These are phyloP conservation scores for Tinamus major DNA, from an alignment of 2,797 vertebrate species.

Conservation along the genomic window DNA sequence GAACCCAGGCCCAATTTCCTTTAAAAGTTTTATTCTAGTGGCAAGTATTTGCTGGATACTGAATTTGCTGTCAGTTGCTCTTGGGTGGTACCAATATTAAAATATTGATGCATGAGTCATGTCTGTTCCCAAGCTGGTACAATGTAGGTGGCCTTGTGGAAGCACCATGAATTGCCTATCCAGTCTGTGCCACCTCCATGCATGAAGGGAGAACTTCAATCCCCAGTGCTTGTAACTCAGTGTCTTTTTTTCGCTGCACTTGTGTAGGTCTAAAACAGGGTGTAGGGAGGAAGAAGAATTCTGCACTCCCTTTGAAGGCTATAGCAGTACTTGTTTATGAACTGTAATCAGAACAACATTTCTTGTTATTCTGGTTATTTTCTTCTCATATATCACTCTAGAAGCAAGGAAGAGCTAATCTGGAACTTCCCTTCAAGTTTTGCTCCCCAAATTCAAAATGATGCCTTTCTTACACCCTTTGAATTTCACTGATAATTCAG, in stretches of 20 bases:
- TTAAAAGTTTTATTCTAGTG: neutral
- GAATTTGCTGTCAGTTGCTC: neutral
- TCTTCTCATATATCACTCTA: neutral
- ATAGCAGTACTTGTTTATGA: neutral
- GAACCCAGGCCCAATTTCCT: neutral
- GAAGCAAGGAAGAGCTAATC: neutral
- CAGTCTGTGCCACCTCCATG: neutral
- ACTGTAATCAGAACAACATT: neutral
- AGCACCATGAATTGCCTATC: neutral
- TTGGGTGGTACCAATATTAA: neutral
- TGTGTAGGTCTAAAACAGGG: neutral
- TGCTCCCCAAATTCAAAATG: neutral
- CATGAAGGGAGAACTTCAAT: neutral
- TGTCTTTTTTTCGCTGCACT: neutral
- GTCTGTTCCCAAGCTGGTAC: neutral
- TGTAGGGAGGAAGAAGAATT: fast-evolving
- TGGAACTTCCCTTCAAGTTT: neutral
- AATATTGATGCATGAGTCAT: fast-evolving
- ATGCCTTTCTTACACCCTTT: neutral
- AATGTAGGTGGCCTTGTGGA: neutral
- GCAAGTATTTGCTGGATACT: neutral
- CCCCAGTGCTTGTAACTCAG: neutral
- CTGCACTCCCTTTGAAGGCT: neutral
- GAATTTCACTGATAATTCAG: neutral
- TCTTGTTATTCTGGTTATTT: neutral